Base-by-base conservation (phyloP, 2,888 invertebrate genomes). In the Gastrophysa polygoni region DNA sequence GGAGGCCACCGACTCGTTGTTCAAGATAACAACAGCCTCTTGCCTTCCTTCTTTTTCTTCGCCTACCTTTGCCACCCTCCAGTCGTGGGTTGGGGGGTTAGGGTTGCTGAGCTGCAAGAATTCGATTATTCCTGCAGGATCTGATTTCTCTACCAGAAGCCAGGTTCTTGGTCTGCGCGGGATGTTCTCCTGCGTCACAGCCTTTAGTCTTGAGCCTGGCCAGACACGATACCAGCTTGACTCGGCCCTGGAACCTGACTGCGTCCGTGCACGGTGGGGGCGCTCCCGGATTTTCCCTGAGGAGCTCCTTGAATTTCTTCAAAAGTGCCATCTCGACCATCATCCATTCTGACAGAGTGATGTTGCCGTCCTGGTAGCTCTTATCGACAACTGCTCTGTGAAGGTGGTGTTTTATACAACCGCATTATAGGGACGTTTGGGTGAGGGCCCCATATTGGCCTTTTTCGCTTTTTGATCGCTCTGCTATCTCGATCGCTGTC, bases 121-220 rank as follows among this genome's bases (percentile, higher is more conserved):
- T n/a, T 38, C 38, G 1, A 47, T 20, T 8, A 47, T 47, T 47
- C 21, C 21, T 20, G 18, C 47, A 20, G 47, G 49, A 17, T 49
- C 49, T 49, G 49, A 49, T 49, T 24, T 24, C 49, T 49, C 49
- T 49, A 28, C 48, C 48, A 24, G 48, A 48, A 48, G 21, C 48
- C 24, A 48, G 48, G 48, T 48, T 11, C 24, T 48, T 24, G 48
- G 48, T 48, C 48, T 48, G 48, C 24, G 48, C 48, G 24, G 48
- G 48, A 48, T 48, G 24, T 48, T 48, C 48, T 48, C 48, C 48
- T 24, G 24, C 48, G 24, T 38, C 38, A 38, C 38, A 38, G 38
- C 38, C 38, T 38, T 14, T n/a, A 38, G 38, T 38, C 38, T 32
- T 47, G 47, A 47, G 20, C 47, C 47, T 20, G 47, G 47, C 47